Conservation (phyloP, 2,888 invertebrate genomes). For the Leucoptera coffeella region DNA sequence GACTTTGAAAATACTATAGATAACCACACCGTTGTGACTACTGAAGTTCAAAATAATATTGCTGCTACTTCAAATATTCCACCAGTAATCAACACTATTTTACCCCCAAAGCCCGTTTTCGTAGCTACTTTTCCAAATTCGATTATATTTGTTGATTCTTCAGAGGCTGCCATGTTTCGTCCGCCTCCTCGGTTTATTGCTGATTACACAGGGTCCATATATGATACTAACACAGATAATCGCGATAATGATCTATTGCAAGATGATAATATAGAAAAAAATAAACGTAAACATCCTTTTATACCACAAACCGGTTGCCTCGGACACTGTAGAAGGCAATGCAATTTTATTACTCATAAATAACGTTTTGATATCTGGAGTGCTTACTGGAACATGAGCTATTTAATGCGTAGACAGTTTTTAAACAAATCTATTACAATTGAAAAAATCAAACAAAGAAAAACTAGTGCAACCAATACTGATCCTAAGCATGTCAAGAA, state of each 20-base stretch:
- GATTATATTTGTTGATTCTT: slow-evolving; percentile 5
- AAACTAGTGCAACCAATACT: slow-evolving; percentile 2
- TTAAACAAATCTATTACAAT: slow-evolving; percentile 4
- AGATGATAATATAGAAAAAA: slow-evolving; percentile 6
- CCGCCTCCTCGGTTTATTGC: slow-evolving; percentile 6
- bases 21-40: too few species aligned
- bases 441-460: slow-evolving; percentile 5
- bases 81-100: too few species aligned
- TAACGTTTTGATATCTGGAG: slow-evolving; percentile 6
- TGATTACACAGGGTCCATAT: slow-evolving; percentile 6
- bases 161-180: slow-evolving; percentile 4
- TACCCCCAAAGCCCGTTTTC: background rate
- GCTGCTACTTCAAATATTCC: too few species aligned
- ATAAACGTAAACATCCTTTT: slow-evolving; percentile 7
- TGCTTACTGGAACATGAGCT: slow-evolving; percentile 6
- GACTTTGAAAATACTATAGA: too few species aligned
- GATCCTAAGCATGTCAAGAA: slow-evolving; percentile 4
- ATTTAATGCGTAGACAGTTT: slow-evolving; percentile 6
- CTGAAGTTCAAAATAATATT: too few species aligned
- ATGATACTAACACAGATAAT: slow-evolving; percentile 5
- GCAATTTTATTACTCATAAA: slow-evolving; percentile 5
- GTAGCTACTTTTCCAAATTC: slow-evolving; percentile 1
- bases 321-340: slow-evolving; percentile 3
- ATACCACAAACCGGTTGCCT: slow-evolving; percentile 5
- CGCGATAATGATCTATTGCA: slow-evolving; percentile 6